phyloP scores from a whole-genome alignment of 2,888 invertebrate species.

The Aquatica leii region DNA sequence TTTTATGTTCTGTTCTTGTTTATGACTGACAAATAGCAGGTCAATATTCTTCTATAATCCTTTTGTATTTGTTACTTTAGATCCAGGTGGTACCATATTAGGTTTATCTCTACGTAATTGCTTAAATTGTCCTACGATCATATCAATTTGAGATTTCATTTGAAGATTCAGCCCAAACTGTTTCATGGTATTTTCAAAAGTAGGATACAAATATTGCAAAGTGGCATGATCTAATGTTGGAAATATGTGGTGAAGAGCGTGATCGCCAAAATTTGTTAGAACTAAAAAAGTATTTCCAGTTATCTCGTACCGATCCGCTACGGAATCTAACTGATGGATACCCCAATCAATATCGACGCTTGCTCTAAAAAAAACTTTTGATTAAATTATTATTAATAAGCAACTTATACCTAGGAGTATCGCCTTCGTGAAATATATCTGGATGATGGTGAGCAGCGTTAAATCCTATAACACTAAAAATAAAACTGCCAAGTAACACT shows the following conservation, averaged over 20 bases:
- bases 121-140: slow-evolving; percentile 72
- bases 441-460: slow-evolving; percentile 83
- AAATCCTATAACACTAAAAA: slow-evolving; percentile 69
- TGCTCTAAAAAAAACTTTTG: slow-evolving; percentile 40
- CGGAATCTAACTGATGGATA: slow-evolving; percentile 76
- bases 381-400: neutral
- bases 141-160: slow-evolving; percentile 65
- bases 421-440: slow-evolving; percentile 79
- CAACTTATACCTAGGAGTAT: slow-evolving; percentile 65
- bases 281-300: slow-evolving; percentile 72
- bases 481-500: slow-evolving; percentile 64
- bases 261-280: slow-evolving; percentile 79
- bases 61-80: too few relatives aligned
- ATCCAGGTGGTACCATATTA: slow-evolving; percentile 52
- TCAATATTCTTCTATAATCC: too few relatives aligned
- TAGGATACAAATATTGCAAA: slow-evolving; percentile 71
- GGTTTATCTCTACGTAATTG: slow-evolving; percentile 65
- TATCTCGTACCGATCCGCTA: slow-evolving; percentile 75
- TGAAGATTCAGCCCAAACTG: slow-evolving; percentile 68
- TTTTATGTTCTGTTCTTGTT: too few relatives aligned
- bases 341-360: slow-evolving; percentile 73
- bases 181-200: slow-evolving; percentile 68
- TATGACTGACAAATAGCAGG: too few relatives aligned
- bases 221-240: slow-evolving; percentile 82
- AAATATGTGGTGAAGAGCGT: slow-evolving; percentile 81